phyloP scores from a whole-genome alignment of 2,888 invertebrate genomes.

The Ophioninae sp. region DNA sequence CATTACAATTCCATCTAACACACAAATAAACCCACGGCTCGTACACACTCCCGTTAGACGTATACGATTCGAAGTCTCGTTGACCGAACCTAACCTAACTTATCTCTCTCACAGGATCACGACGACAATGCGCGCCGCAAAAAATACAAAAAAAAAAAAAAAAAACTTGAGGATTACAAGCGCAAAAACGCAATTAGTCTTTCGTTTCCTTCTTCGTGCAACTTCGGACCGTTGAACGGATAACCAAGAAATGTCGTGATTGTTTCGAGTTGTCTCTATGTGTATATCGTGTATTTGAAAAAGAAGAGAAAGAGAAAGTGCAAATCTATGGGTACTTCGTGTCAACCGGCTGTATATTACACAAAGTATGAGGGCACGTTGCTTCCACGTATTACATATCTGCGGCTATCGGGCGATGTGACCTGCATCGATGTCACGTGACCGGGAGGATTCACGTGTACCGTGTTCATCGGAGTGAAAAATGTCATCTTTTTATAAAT shows the following conservation, averaged over 20 bases:
- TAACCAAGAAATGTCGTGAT: background rate
- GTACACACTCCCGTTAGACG: background rate
- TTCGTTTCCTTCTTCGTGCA: background rate
- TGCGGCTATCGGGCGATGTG: slow-evolving; percentile 37
- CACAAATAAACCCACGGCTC: background rate
- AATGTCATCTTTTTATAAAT: no score
- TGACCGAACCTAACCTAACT: background rate
- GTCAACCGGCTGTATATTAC: slow-evolving; percentile 66
- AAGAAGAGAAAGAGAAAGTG: background rate
- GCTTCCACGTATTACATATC: slow-evolving; percentile 37
- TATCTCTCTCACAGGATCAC: background rate
- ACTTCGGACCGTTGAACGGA: background rate
- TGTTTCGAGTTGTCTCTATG: background rate
- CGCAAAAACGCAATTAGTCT: background rate
- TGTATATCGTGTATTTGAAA: background rate
- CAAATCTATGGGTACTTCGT: slow-evolving; percentile 62
- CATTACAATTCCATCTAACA: slow-evolving; percentile 5
- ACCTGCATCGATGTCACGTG: slow-evolving; percentile 20
- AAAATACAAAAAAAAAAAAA: no score
- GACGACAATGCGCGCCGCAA: slow-evolving; percentile 8
- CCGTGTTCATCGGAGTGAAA: no score
- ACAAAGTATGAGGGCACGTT: slow-evolving; percentile 34
- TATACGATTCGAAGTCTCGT: background rate
- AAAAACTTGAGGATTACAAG: background rate
- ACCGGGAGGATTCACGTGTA: background rate